These are phyloP conservation scores for Dolichoris vasculosae DNA, from an alignment of 1,140 invertebrate species.

Conservation along the genomic window DNA sequence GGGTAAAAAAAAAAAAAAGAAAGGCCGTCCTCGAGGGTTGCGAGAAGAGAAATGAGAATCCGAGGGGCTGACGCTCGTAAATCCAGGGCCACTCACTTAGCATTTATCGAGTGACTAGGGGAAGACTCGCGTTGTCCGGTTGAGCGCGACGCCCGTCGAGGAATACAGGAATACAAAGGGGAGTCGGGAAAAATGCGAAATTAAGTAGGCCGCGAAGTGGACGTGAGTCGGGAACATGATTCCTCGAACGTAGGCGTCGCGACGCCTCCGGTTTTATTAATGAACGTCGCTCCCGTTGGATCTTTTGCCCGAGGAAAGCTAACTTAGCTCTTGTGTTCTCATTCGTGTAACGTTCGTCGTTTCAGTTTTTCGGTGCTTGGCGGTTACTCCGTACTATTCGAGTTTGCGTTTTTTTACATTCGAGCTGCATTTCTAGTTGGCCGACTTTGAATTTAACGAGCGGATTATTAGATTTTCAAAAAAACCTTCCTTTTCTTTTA, in stretches of 20 bases:
- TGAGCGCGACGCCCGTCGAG: neutral
- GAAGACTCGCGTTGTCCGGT: slow-evolving; percentile 46
- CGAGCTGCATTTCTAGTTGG: no score
- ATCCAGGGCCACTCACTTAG: slow-evolving; percentile 26
- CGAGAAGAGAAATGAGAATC: slow-evolving; percentile 11
- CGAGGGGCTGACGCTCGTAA: slow-evolving; percentile 17
- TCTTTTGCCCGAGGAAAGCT: neutral
- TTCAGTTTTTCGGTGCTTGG: no score
- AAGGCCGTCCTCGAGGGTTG: slow-evolving; percentile 1
- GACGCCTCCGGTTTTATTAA: neutral
- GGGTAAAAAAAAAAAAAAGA: neutral
- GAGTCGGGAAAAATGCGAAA: neutral
- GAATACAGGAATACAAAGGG: neutral
- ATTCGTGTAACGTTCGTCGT: neutral
- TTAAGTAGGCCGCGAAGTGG: slow-evolving; percentile 39
- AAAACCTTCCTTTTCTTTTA: no score
- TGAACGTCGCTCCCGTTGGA: no score
- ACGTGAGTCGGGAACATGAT: slow-evolving; percentile 69
- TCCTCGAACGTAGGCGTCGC: slow-evolving; percentile 59
- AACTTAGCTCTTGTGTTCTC: neutral
- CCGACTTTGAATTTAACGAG: no score
- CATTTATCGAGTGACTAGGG: slow-evolving; percentile 46
- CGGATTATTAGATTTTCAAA: no score
- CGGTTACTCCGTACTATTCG: no score
- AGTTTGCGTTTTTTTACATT: no score